Conservation (phyloP, 1,140 invertebrate genomes). For the Zaprionus ornatus region DNA sequence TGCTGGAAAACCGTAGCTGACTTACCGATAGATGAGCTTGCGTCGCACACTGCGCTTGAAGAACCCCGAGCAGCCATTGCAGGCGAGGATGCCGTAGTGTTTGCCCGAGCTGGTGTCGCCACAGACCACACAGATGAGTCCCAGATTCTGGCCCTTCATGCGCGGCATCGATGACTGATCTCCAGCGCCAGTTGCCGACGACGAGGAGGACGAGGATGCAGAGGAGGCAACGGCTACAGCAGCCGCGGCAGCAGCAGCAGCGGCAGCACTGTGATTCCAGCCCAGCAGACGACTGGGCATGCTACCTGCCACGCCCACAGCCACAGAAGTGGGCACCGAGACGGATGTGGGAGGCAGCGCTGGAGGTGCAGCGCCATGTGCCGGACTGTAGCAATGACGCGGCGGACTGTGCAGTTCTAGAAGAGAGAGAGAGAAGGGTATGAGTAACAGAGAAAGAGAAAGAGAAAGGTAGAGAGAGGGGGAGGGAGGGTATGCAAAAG, state of each 20-base stretch:
- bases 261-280: slow-evolving; percentile 73
- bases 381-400: slow-evolving; percentile 56
- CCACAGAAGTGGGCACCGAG: background rate
- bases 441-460: background rate
- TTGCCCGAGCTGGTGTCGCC: slow-evolving; percentile 98
- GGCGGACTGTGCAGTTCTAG: slow-evolving; percentile 67
- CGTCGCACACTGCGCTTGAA: slow-evolving; percentile 98
- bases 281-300: slow-evolving; percentile 46
- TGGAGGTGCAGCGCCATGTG: slow-evolving; percentile 28
- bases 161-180: slow-evolving; percentile 54
- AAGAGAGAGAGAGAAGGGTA: slow-evolving; percentile 1
- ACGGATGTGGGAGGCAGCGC: slow-evolving; percentile 14
- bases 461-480: background rate
- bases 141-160: slow-evolving; percentile 85
- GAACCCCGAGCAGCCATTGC: slow-evolving; percentile 99
- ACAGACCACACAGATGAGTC: slow-evolving; percentile 96
- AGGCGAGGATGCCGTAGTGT: slow-evolving; percentile 99
- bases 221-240: slow-evolving; percentile 53
- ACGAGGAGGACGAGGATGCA: slow-evolving; percentile 37
- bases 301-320: background rate
- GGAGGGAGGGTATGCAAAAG: background rate
- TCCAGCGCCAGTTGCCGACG: slow-evolving; percentile 12
- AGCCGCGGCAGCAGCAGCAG: slow-evolving; percentile 64
- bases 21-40: slow-evolving; percentile 98
- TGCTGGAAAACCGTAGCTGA: slow-evolving; percentile 29